Percentiles rank a stretch among this genome's conserved stretches.
phyloP scores from a whole-genome alignment of 2,888 invertebrate genomes.

The Thysanoteuthis rhombus region DNA sequence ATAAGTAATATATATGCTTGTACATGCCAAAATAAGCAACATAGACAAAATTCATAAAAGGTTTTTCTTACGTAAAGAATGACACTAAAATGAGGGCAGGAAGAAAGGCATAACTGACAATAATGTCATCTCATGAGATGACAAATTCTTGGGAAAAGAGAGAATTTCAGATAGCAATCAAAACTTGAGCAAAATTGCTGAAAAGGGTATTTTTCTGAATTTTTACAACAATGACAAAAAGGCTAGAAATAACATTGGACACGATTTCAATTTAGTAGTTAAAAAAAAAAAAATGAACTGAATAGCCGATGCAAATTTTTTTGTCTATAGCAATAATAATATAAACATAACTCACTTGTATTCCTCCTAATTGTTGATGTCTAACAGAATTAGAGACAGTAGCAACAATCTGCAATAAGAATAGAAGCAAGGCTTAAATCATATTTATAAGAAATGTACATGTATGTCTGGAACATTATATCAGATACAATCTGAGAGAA shows the following conservation, averaged over 20 bases:
- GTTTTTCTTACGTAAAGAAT: no score
- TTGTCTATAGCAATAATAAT: neutral
- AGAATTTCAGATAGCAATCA: no score
- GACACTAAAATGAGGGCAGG: neutral
- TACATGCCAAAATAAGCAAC: no score
- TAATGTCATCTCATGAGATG: neutral
- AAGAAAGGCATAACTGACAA: neutral
- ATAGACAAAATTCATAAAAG: no score
- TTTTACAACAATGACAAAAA: no score
- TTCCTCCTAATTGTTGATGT: slow-evolving; percentile 48
- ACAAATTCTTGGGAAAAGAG: no score
- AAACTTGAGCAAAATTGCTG: no score
- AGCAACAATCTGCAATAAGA: slow-evolving; percentile 53
- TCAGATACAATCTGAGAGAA: neutral
- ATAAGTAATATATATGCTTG: neutral
- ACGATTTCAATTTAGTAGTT: no score
- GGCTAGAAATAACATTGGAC: no score
- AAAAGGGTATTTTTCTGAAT: no score
- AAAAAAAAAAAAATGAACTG: neutral
- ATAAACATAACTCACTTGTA: slow-evolving; percentile 45
- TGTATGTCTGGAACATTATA: neutral
- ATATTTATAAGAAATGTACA: neutral
- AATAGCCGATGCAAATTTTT: neutral
- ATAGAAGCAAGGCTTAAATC: neutral
- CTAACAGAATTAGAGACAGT: slow-evolving; percentile 44